Evolutionary conservation across 2,113 vertebrate species (phyloP).

Genomic region (Upupa epops): DNA sequence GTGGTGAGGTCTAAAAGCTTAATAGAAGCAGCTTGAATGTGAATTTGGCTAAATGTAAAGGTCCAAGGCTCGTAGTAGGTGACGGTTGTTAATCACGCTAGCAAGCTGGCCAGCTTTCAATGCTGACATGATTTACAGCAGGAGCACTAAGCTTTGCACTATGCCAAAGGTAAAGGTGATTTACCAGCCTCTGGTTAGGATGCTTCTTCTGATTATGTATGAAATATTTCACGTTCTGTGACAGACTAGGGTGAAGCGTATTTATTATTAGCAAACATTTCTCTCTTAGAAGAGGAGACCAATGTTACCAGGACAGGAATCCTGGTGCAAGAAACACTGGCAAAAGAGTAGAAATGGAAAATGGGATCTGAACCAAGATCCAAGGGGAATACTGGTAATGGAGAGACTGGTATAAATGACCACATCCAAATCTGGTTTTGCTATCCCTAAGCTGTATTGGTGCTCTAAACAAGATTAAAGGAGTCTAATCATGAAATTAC

Average conservation of each 20-base stretch:
- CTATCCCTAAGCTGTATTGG: not conserved
- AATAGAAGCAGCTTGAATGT: not conserved
- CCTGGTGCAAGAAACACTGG: not conserved
- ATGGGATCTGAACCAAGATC: not conserved
- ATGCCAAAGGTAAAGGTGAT: slow-evolving; percentile 26
- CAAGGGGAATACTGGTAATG: slow-evolving; percentile 2
- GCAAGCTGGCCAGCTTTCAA: not conserved
- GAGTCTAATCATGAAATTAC: slow-evolving; percentile 25
- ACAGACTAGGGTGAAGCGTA: not conserved
- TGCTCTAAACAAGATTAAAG: slow-evolving; percentile 34
- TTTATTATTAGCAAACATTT: slow-evolving; percentile 4
- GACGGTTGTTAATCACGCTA: not conserved
- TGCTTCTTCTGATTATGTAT: slow-evolving; percentile 12
- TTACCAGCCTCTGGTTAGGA: slow-evolving; percentile 10
- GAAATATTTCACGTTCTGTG: not conserved
- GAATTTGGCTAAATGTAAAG: not conserved
- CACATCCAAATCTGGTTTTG: not conserved
- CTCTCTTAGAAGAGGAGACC: not conserved
- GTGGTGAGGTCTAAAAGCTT: not conserved
- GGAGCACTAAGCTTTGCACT: slow-evolving; percentile 3
- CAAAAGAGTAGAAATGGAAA: not conserved
- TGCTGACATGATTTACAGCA: not conserved
- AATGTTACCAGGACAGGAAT: not conserved
- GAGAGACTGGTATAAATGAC: not conserved
- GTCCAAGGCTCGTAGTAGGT: not conserved